These are phyloP conservation scores for Delphinapterus leucas DNA, from an alignment of 2,113 vertebrate genomes.

Conservation along the genomic window DNA sequence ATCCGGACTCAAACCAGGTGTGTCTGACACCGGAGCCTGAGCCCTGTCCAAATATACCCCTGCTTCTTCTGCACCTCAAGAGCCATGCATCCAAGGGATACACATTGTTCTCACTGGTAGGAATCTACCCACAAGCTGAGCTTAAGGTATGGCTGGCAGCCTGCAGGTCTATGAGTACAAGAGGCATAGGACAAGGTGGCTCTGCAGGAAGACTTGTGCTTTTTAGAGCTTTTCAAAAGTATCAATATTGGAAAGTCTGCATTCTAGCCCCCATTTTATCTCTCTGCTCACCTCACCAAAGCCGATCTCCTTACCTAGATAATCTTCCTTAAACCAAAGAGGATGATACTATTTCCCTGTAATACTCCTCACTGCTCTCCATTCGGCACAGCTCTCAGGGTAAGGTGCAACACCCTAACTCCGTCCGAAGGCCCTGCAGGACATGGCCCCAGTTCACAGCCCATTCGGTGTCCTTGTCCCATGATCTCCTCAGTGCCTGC, in stretches of 20 bases:
- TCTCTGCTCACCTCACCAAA: background rate
- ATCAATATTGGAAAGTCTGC: background rate
- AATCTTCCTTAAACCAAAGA: background rate
- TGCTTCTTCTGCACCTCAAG: background rate
- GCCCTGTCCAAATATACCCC: background rate
- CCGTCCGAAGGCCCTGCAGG: too few relatives aligned
- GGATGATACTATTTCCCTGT: background rate
- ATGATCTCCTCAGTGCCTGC: too few relatives aligned
- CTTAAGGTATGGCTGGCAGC: background rate
- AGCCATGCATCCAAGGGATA: background rate
- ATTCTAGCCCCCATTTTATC: background rate
- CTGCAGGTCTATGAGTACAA: background rate
- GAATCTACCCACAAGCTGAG: background rate
- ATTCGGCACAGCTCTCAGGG: background rate
- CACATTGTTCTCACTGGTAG: background rate
- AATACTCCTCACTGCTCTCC: background rate
- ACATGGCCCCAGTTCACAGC: background rate
- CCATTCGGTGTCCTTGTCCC: background rate
- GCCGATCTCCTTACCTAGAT: background rate
- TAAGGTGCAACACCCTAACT: background rate
- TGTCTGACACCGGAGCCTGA: background rate
- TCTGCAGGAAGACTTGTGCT: background rate
- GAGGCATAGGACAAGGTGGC: background rate
- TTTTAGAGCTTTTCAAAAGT: background rate
- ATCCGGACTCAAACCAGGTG: background rate